Evolutionary conservation across 1,140 invertebrate species (phyloP), one percentile per base, ranked within the genome.

Genomic region (Lepidurus arcticus): DNA sequence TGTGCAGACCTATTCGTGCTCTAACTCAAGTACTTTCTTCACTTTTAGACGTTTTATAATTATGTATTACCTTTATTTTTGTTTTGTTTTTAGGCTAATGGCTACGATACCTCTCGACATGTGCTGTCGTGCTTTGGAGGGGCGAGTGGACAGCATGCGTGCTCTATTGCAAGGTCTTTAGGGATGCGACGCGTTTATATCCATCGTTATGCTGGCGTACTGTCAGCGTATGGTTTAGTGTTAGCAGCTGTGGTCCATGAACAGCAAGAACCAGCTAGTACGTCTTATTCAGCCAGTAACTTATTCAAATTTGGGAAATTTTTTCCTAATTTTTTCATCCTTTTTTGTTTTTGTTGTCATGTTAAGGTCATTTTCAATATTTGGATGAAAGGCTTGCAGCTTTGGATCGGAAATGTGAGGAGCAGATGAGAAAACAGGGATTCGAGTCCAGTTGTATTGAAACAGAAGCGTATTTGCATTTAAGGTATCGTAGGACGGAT

Each of bases 221-320:
- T 99, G 10, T 99, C 97, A 8, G 98, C 98, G 0, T 99, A 95
- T 86, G 98, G 98, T 65, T 97, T 99, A 91, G 97, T 96, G 1
- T 86, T 99, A 78, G 98, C 98, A 8, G 95, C 99, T 88, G 96
- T 99, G 53, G 97, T 99, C 0, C 91, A 96, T 82, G 98, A 99
- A 86, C 88, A 89, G 7, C 96, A 98, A 86, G 92, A 95, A 84
- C 94, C 97, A 0, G 92, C 91, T 85, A 92, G 92, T 0, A 87
- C 91, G 81, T 85, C 86, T 76, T 98, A 95, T n/a, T 83, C 78
- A 80, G 7, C 26, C 80, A 83, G 86, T 87, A 87, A 82, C 75
- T 44, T 9, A 47, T 42, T 24, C 42, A 42, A 24, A 0, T n/a
- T 24, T 3, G 44, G 44, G 13, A 16, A 44, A 42, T 73, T 24